Base-by-base conservation (phyloP, 2,113 vertebrate genomes). In the Hippocampus zosterae region DNA sequence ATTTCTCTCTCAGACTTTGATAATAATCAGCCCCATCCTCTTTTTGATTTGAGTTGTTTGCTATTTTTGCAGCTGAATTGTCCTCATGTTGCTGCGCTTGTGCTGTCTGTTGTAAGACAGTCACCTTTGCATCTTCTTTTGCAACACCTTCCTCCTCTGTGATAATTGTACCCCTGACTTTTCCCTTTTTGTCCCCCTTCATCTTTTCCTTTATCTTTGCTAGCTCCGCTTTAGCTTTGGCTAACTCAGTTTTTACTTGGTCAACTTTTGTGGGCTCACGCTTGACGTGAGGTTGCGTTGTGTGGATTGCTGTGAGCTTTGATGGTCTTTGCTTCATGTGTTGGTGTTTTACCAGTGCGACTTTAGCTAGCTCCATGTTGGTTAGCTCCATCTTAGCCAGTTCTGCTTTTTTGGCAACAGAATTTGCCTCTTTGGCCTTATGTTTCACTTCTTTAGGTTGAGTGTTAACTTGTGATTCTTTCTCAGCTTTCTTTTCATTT, bases 181-280 rank as follows among this genome's bases (percentile, higher is more conserved):
- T 82, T 5, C 70, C 78, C 52, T 78, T 83, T 73, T 77, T 80
- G 37, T 84, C 78, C 42, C 73, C 81, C 63, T 56, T 84, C 79
- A 87, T 87, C 79, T 89, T 88, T 56, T 87, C 85, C 41, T 88
- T 89, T 67, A 89, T 89, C 75, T 86, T 84, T 42, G 81, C 84
- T 40, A 89, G 23, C 62, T 89, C 88, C 12, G 78, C 85, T 76
- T 86, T 90, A 21, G 86, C 78, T 79, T 88, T 88, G 13, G 87
- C 88, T 62, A 84, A 70, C 74, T 90, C 87, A 2, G 76, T 77
- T 74, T 87, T 90, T 0, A 86, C 82, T 66, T 74, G 73, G 57
- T 87, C 73, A 16, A 89, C 75, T 79, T 74, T 84, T 59, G 80
- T 82, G 40, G 81, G 78, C 46, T 87, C 84, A 63, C 8, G 42